Conservation (phyloP, 1,140 invertebrate species). For the Brachionus angularis region DNA sequence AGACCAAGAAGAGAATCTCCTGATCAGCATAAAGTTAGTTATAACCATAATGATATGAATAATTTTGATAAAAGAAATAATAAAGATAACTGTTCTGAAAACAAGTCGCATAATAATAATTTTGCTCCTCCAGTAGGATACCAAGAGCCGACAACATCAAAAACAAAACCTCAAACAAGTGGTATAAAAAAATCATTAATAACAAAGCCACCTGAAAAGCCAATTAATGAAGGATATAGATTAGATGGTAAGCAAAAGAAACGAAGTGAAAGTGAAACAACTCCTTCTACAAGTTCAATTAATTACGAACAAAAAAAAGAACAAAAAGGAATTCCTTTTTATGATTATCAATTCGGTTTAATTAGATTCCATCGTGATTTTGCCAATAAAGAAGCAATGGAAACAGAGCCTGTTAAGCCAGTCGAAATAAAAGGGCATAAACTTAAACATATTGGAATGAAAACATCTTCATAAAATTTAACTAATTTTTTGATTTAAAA, state of each 20-base stretch:
- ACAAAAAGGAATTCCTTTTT: constrained; percentile 27
- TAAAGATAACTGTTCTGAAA: no score
- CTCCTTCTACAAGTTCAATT: not conserved
- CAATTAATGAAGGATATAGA: constrained; percentile 6
- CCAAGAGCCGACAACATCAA: constrained; percentile 25
- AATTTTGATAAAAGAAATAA: no score
- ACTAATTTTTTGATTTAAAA: no score
- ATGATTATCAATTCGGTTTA: constrained; percentile 26
- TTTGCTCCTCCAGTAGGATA: constrained; percentile 78
- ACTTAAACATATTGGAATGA: constrained; percentile 8
- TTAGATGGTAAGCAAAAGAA: constrained; percentile 34
- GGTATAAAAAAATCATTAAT: constrained; percentile 26
- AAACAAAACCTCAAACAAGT: constrained; percentile 20
- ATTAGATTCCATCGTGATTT: constrained; percentile 33
- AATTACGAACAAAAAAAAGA: constrained; percentile 23
- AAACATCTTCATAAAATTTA: no score
- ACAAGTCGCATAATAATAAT: no score
- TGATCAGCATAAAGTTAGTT: no score
- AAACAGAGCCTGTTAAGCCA: not conserved
- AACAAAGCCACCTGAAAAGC: constrained; percentile 21
- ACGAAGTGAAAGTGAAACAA: no score
- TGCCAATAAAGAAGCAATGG: constrained; percentile 8
- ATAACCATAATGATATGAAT: no score
- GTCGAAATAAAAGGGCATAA: not conserved
- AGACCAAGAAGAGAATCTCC: no score